Base-by-base conservation (phyloP, 2,888 invertebrate genomes). In the Timema cristinae region DNA sequence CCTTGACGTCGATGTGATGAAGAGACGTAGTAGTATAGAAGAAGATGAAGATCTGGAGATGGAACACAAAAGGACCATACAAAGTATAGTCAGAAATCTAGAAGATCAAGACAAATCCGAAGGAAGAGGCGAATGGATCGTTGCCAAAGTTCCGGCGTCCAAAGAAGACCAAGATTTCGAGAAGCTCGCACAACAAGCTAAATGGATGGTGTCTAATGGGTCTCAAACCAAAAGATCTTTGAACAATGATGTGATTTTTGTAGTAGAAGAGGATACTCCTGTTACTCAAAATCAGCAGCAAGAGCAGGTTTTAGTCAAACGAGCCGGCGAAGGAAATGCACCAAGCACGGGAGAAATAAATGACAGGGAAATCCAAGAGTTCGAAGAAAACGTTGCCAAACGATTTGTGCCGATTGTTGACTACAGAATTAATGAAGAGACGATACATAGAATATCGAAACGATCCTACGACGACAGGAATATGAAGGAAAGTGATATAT, bases 1-100 rank as follows among this genome's bases (percentile, higher is more conserved):
- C 73, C 81, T 91, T 9, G 89, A 90, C 76, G 87, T 88, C 0
- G 88, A 89, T 77, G 59, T 89, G 16, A 84, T 89, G 82, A 86
- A 87, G 67, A 85, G 86, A 71, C 83, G 85, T n/a, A 85, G 72
- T 54, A 74, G 72, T 10, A 75, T 67, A 9, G 68, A 67, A 15
- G 73, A 80, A 78, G 82, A 83, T 50, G 77, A 84, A 0, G 84
- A 85, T 59, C 70, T 69, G 16, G 73, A 74, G 5, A 72, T 74
- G 75, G 88, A 88, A 76, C 87, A 88, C 77, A 86, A 87, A 76
- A 81, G 89, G 73, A 84, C 87, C 0, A 80, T 88, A 68, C 81
- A 81, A 6, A 78, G 85, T 83, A 63, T 82, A 83, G 67, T 71
- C 5, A 32, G 54, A 51, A 15, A 66, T 47, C 50, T 68, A 8